phyloP scores from a whole-genome alignment of 1,140 invertebrate species.

The Tetragnatha versicolor region DNA sequence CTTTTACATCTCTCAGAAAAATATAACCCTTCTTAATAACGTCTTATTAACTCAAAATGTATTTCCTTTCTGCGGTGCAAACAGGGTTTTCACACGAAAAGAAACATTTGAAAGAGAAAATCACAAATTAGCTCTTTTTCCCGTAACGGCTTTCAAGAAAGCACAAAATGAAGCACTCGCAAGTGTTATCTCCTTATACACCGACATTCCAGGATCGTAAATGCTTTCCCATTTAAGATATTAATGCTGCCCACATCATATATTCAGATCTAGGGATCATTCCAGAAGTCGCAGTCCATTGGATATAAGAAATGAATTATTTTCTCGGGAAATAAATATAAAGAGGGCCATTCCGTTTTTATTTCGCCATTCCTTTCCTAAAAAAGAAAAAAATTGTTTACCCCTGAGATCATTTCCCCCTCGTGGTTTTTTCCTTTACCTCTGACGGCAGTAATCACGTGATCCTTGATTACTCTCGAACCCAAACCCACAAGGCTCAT shows the following conservation, averaged over 20 bases:
- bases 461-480: constrained; percentile 39
- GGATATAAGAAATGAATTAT: background rate
- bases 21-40: too few relatives aligned
- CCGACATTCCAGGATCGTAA: background rate
- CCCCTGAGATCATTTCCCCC: constrained; percentile 24
- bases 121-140: too few relatives aligned
- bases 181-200: background rate
- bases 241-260: constrained; percentile 16
- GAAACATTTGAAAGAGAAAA: too few relatives aligned
- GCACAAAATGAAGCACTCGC: too few relatives aligned
- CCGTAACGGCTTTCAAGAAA: too few relatives aligned
- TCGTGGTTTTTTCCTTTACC: background rate
- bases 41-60: too few relatives aligned
- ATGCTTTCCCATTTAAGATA: constrained; percentile 3
- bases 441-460: constrained; percentile 40
- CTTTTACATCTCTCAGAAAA: too few relatives aligned
- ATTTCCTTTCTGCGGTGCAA: too few relatives aligned
- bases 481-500: constrained; percentile 3
- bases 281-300: background rate
- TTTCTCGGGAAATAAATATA: background rate
- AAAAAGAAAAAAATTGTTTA: constrained; percentile 18
- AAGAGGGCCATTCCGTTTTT: background rate
- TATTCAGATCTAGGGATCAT: constrained; percentile 21
- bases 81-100: too few relatives aligned
- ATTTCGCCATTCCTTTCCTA: background rate